Base-by-base conservation (phyloP, 2,797 vertebrate genomes). In the Coilia nasus region DNA sequence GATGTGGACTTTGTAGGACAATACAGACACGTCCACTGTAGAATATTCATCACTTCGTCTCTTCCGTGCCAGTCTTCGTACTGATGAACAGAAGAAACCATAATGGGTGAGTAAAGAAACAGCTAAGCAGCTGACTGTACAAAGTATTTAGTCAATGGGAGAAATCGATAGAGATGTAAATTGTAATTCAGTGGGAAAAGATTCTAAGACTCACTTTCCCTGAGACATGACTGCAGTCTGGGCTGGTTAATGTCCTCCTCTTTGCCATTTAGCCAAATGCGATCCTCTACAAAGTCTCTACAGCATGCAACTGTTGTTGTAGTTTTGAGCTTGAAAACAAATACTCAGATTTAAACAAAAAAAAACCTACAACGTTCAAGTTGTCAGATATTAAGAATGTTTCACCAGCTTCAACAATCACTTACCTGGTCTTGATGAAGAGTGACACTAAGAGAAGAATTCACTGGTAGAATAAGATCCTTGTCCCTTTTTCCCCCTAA, bases 401-500 rank as follows among this genome's bases (percentile, higher is more conserved):
- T 67, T 25, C 3, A 67, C 31, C 31, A 75, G 15, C 28, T 75
- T 31, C 10, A 12, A 21, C 25, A 31, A n/a, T 0, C 1, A 14
- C 75, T 85, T 86, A 98, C 98, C 97, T 99, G 98, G 85, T 98
- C 97, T 94, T 99, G 98, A 91, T 99, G 96, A 90, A 99, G 87
- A 0, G 98, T 99, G 84, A 99, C 96, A 0, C 98, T 99, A 88
- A 99, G 93, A 0, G 98, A 99, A 7, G 98, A 99, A 92, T 99
- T 99, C 85, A 99, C 97, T 28, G 98, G 98, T 83, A 99, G 92
- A 91, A 99, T 97, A 88, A 98, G 94, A 1, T 97, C 95, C 85
- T 97, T 96, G 88, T 99, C 93, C 11, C 97, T 96, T 92, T 99
- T 99, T 0, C 98, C 98, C 98, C 98, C 98, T 99, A 4, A 21